These are phyloP conservation scores for Callosobruchus maculatus DNA, from an alignment of 2,888 invertebrate species.

Conservation along the genomic window DNA sequence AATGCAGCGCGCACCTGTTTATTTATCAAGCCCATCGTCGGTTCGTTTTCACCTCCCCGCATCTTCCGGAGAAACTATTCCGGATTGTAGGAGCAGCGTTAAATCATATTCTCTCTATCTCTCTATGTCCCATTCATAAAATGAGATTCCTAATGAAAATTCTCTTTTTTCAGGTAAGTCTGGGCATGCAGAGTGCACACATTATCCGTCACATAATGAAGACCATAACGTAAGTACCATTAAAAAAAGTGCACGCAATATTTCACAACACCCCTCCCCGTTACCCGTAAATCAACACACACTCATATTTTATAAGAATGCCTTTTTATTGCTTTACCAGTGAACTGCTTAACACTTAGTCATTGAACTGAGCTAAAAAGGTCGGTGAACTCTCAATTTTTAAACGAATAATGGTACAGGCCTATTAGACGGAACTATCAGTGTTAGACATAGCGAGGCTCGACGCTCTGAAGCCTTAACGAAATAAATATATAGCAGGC, in stretches of 20 bases:
- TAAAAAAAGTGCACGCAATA: background rate
- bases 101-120: no score
- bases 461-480: no score
- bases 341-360: background rate
- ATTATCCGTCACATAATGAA: background rate
- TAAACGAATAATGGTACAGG: background rate
- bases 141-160: background rate
- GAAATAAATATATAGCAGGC: no score
- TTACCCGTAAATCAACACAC: background rate
- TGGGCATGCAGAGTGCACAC: background rate
- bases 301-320: background rate
- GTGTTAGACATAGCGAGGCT: no score
- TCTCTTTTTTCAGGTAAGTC: background rate
- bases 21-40: no score
- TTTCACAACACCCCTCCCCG: background rate
- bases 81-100: no score
- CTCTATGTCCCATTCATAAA: no score
- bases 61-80: no score
- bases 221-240: background rate
- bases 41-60: no score
- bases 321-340: background rate
- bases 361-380: background rate
- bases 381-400: background rate
- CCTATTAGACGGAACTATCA: background rate
- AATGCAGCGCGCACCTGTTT: no score